A percentile compares a stretch with the other conserved stretches of the same genome.
phyloP scores from a whole-genome alignment of 2,797 vertebrate species.

The Sciaenops ocellatus region DNA sequence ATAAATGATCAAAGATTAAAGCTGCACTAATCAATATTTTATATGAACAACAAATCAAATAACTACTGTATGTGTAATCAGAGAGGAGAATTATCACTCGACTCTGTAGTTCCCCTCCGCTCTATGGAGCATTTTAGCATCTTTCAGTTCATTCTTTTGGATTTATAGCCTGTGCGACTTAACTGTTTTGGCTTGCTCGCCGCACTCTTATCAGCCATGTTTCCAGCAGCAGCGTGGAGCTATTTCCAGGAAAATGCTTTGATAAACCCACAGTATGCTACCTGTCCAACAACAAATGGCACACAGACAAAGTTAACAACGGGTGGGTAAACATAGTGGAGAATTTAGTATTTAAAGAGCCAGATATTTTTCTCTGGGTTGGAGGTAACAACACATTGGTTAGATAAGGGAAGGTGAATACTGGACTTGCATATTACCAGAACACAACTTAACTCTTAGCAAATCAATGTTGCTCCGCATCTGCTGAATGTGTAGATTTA shows the following conservation, averaged over 20 bases:
- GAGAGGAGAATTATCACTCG: background rate
- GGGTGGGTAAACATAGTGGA: background rate
- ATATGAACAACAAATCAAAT: background rate
- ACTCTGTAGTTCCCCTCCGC: background rate
- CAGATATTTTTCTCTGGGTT: too few relatives aligned
- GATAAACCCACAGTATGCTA: background rate
- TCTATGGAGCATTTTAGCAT: background rate
- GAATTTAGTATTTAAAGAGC: background rate
- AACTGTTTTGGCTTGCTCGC: background rate
- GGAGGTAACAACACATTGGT: background rate
- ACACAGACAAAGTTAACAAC: background rate
- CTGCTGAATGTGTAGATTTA: background rate
- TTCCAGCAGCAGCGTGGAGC: background rate
- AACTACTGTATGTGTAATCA: background rate
- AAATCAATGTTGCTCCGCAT: background rate
- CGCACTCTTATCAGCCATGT: background rate
- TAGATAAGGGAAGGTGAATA: background rate
- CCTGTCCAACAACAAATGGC: background rate
- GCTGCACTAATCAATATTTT: conserved; percentile 8
- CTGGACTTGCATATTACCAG: background rate
- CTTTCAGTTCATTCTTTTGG: background rate
- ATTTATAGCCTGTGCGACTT: background rate
- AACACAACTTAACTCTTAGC: background rate
- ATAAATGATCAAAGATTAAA: conserved; percentile 28
- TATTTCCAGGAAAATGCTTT: background rate